phyloP scores from a whole-genome alignment of 2,113 vertebrate genomes.

The Psittacula cyanocephala region DNA sequence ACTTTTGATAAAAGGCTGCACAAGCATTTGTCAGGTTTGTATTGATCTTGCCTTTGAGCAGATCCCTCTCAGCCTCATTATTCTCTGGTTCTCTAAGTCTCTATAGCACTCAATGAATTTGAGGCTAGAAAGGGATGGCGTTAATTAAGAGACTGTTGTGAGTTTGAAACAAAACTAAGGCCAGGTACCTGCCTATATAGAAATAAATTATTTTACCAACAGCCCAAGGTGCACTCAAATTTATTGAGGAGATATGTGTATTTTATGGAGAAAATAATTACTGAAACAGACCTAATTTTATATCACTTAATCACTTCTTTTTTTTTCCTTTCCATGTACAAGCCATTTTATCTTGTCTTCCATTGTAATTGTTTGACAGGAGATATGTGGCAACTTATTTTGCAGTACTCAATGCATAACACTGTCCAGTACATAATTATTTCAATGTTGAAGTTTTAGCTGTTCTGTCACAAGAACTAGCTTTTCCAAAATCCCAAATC shows the following conservation, averaged over 20 bases:
- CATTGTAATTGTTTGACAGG: neutral
- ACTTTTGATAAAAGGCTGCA: neutral
- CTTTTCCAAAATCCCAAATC: neutral
- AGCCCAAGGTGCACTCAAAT: neutral
- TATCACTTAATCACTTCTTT: neutral
- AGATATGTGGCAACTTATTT: neutral
- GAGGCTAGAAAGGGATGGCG: neutral
- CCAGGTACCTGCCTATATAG: neutral
- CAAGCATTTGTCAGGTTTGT: neutral
- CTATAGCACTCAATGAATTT: neutral
- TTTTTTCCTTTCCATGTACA: neutral
- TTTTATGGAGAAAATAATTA: neutral
- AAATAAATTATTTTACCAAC: neutral
- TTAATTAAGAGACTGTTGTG: neutral
- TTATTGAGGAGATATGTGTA: neutral
- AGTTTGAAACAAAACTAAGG: neutral
- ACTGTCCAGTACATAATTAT: neutral
- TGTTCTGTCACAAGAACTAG: neutral
- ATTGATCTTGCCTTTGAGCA: neutral
- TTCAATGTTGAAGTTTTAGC: neutral
- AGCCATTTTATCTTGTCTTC: neutral
- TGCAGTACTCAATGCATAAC: neutral
- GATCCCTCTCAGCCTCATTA: neutral
- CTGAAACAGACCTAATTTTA: neutral
- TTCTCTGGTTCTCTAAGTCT: neutral